phyloP scores from a whole-genome alignment of 1,140 invertebrate genomes.

The Vollenhovia emeryi region DNA sequence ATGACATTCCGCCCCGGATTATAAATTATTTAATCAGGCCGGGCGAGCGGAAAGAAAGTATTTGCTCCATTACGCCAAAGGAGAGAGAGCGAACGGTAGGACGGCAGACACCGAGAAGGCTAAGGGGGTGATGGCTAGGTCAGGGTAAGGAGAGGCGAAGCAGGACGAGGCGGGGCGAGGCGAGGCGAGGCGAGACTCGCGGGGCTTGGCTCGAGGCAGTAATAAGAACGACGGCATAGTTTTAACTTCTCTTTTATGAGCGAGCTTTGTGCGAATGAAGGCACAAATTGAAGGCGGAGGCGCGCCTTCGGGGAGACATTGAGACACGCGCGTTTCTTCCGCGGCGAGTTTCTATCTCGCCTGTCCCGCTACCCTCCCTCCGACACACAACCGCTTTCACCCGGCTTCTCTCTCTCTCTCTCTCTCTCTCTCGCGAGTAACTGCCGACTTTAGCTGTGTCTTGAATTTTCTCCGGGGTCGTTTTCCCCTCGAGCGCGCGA shows the following conservation, averaged over 20 bases:
- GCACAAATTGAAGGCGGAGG: slow-evolving; percentile 83
- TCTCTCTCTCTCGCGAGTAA: too few species aligned
- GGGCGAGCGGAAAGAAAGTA: slow-evolving; percentile 82
- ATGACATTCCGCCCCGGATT: slow-evolving; percentile 81
- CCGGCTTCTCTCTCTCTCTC: too few species aligned
- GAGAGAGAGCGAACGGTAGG: slow-evolving; percentile 42
- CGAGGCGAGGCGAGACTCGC: slow-evolving; percentile 68
- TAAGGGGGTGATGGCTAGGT: slow-evolving; percentile 35
- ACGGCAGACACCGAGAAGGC: slow-evolving; percentile 39
- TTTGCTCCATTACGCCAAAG: slow-evolving; percentile 79
- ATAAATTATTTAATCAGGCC: slow-evolving; percentile 84
- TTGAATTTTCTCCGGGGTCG: slow-evolving; percentile 56
- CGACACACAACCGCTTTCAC: slow-evolving; percentile 29
- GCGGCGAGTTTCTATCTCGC: slow-evolving; percentile 41
- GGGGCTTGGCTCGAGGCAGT: slow-evolving; percentile 81
- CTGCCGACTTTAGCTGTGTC: slow-evolving; percentile 47
- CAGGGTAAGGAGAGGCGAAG: slow-evolving; percentile 43
- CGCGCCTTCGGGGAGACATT: slow-evolving; percentile 85
- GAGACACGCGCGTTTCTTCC: slow-evolving; percentile 80
- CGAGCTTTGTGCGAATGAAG: slow-evolving; percentile 85
- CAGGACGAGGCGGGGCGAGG: slow-evolving; percentile 39
- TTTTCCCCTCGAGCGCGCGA: slow-evolving; percentile 13
- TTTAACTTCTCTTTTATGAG: slow-evolving; percentile 86
- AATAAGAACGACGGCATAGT: slow-evolving; percentile 86
- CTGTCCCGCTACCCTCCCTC: slow-evolving; percentile 38